phyloP scores from a whole-genome alignment of 2,888 invertebrate genomes.

The Agrilus cyanescens region DNA sequence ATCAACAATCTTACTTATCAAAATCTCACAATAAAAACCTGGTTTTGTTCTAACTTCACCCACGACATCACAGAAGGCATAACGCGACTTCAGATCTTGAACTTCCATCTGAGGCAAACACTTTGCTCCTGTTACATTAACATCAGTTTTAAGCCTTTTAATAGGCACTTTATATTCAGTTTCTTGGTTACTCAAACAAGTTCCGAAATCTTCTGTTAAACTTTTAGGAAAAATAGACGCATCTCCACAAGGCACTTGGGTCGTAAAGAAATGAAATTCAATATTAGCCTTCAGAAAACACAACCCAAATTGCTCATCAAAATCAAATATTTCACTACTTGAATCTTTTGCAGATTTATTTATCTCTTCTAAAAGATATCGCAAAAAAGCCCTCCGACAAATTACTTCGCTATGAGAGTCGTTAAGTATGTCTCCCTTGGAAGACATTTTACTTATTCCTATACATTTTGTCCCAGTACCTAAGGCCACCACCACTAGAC shows the following conservation, averaged over 20 bases:
- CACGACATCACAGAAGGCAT: slow-evolving; percentile 52
- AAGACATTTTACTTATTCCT: slow-evolving; percentile 54
- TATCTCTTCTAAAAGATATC: slow-evolving; percentile 57
- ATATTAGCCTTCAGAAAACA: slow-evolving; percentile 37
- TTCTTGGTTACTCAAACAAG: slow-evolving; percentile 12
- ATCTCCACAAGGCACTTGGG: slow-evolving; percentile 88
- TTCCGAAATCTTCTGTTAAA: slow-evolving; percentile 24
- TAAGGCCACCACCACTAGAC: slow-evolving; percentile 57
- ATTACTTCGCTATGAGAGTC: slow-evolving; percentile 91
- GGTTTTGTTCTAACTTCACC: slow-evolving; percentile 78
- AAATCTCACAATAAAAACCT: too few species aligned
- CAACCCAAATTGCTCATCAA: slow-evolving; percentile 11
- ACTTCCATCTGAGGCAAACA: slow-evolving; percentile 43
- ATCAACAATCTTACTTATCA: background rate
- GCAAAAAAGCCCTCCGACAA: slow-evolving; percentile 68
- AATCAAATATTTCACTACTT: slow-evolving; percentile 16
- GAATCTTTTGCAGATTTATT: slow-evolving; percentile 7
- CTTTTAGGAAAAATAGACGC: slow-evolving; percentile 68
- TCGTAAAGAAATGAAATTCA: slow-evolving; percentile 73
- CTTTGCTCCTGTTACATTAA: slow-evolving; percentile 85
- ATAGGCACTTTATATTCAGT: background rate
- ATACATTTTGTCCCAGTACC: slow-evolving; percentile 91
- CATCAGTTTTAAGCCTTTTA: slow-evolving; percentile 23
- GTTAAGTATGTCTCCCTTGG: slow-evolving; percentile 59
- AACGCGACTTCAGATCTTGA: slow-evolving; percentile 48